phyloP scores from a whole-genome alignment of 2,113 vertebrate species.

The Balaeniceps rex region DNA sequence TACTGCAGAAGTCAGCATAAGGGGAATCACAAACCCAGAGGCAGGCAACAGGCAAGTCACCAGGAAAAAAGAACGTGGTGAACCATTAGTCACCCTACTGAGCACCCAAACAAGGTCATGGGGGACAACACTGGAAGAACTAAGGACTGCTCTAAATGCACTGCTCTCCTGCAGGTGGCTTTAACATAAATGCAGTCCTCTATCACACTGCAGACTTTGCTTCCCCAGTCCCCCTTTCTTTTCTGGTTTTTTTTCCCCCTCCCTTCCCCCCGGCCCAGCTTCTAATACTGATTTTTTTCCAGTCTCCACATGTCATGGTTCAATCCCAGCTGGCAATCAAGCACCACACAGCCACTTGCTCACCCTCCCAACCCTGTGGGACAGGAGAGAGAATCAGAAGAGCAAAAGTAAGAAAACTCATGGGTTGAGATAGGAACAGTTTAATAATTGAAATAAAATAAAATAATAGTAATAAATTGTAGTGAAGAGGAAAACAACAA shows the following conservation, averaged over 20 bases:
- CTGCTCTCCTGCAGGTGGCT: neutral
- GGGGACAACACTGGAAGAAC: constrained; percentile 20
- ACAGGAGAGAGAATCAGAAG: no score
- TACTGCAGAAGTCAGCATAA: constrained; percentile 79
- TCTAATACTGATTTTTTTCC: neutral
- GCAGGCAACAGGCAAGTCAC: constrained; percentile 76
- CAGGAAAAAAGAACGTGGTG: constrained; percentile 61
- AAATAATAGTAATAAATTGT: no score
- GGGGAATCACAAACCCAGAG: constrained; percentile 72
- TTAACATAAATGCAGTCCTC: neutral
- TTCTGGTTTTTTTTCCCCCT: neutral
- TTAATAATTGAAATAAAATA: no score
- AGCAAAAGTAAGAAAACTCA: no score
- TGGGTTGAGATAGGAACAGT: no score
- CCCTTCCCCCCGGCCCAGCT: neutral
- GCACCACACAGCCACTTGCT: no score
- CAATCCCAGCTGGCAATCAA: no score
- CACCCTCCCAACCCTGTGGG: no score
- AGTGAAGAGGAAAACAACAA: no score
- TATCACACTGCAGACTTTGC: neutral
- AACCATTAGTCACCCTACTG: constrained; percentile 31
- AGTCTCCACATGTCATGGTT: neutral
- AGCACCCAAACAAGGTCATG: constrained; percentile 70
- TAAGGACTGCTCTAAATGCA: neutral
- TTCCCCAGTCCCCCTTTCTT: neutral